Conservation (phyloP, 2,113 vertebrate genomes). For the Manacus vitellinus region DNA sequence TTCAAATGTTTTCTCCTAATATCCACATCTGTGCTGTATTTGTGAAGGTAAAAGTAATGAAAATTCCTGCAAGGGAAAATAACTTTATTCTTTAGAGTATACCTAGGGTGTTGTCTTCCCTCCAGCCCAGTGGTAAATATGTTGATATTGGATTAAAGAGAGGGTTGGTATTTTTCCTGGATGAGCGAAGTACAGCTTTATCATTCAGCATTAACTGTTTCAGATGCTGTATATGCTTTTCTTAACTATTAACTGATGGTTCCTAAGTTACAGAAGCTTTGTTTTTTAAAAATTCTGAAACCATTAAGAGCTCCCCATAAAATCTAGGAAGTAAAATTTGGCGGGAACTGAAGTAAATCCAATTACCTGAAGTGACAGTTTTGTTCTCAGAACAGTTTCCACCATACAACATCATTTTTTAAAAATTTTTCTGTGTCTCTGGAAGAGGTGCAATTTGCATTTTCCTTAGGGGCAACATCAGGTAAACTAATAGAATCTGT, state of each 20-base stretch:
- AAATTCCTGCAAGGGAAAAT: slow-evolving; percentile 48
- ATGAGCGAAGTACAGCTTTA: neutral
- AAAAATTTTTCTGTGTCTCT: neutral
- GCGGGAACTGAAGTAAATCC: neutral
- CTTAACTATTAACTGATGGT: neutral
- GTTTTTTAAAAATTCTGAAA: neutral
- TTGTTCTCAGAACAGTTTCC: neutral
- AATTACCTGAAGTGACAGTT: neutral
- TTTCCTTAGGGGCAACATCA: neutral
- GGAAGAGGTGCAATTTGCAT: neutral
- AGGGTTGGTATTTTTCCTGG: slow-evolving; percentile 20
- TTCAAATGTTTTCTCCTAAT: slow-evolving; percentile 5
- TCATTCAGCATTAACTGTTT: slow-evolving; percentile 37
- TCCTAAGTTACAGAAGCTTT: neutral
- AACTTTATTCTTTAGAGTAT: slow-evolving; percentile 59
- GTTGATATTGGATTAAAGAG: slow-evolving; percentile 58
- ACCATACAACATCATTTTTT: neutral
- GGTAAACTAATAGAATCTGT: neutral
- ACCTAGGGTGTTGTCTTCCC: slow-evolving; percentile 61
- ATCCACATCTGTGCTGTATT: slow-evolving; percentile 39
- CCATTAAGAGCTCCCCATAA: neutral
- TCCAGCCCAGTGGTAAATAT: slow-evolving; percentile 47
- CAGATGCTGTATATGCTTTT: neutral
- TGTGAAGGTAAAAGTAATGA: slow-evolving; percentile 26
- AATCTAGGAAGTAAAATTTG: neutral